Conservation (phyloP, 2,797 vertebrate species). For the Coregonus sp. region DNA sequence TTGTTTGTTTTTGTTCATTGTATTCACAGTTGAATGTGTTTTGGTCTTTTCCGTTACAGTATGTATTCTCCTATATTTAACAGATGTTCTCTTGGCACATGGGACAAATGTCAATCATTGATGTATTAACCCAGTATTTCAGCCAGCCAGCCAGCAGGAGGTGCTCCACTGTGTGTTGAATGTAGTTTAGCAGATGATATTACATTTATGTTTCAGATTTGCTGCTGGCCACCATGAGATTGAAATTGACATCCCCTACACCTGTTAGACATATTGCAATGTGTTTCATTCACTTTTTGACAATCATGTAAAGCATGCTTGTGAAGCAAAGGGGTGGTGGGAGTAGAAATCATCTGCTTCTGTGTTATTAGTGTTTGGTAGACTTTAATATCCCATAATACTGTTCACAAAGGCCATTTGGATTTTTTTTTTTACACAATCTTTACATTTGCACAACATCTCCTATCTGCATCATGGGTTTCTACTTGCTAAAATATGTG, state of each 20-base stretch:
- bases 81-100: slow-evolving; percentile 3
- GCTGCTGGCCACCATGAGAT: slow-evolving; percentile 48
- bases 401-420: not conserved
- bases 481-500: not conserved
- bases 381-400: not conserved
- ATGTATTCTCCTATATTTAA: not conserved
- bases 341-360: not conserved
- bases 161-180: slow-evolving; percentile 41
- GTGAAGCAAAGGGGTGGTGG: not conserved
- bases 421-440: not conserved
- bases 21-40: not conserved
- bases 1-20: not conserved
- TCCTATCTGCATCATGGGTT: not conserved
- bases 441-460: not conserved
- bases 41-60: not conserved
- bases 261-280: slow-evolving; percentile 3
- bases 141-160: slow-evolving; percentile 18
- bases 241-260: slow-evolving; percentile 33
- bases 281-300: not conserved
- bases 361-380: not conserved
- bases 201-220: slow-evolving; percentile 19
- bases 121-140: slow-evolving; percentile 21
- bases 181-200: slow-evolving; percentile 37
- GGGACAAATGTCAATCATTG: slow-evolving; percentile 15
- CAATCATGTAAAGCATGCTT: not conserved